Evolutionary conservation across 1,140 invertebrate species (phyloP).

Genomic region (Eurosta solidaginis): DNA sequence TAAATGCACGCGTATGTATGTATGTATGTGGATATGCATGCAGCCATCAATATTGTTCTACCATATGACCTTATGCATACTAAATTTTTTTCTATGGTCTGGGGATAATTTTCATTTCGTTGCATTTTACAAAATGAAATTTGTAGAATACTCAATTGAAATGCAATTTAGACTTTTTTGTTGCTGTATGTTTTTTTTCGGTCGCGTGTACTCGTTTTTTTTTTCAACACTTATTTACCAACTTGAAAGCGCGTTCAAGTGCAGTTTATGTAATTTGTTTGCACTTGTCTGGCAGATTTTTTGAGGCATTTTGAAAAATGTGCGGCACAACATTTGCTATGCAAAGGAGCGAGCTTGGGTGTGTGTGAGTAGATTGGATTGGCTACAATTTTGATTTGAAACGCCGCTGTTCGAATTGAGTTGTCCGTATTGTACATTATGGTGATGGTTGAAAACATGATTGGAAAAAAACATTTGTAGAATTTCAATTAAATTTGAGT

Average conservation of each 20-base stretch:
- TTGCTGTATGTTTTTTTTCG: neutral
- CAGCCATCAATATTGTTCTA: too few species aligned
- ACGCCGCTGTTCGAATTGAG: too few species aligned
- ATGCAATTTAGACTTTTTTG: neutral
- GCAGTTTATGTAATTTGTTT: constrained; percentile 25
- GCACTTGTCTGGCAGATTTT: constrained; percentile 6
- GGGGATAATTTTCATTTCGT: neutral
- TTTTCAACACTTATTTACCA: neutral
- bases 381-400: too few species aligned
- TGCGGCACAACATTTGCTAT: neutral
- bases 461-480: too few species aligned
- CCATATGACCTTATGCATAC: neutral
- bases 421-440: too few species aligned
- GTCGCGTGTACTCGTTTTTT: neutral
- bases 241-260: constrained; percentile 22
- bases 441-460: too few species aligned
- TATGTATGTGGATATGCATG: neutral
- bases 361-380: neutral
- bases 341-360: neutral
- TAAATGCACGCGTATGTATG: too few species aligned
- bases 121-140: constrained; percentile 11
- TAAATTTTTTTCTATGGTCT: neutral
- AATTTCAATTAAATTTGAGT: too few species aligned
- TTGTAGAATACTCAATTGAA: neutral
- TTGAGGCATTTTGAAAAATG: neutral